Conservation (phyloP, 2,113 vertebrate species). For the Sus scrofa region T2T-Sscrofa CM000814.6:126396501-126397000, state of each 20-base stretch:
- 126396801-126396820: neutral
- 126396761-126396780: slow-evolving; percentile 40
- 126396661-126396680: slow-evolving; percentile 4
- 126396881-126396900: neutral
- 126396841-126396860: neutral
- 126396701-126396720: too few relatives aligned
- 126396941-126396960: neutral
- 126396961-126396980: neutral
- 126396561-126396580: neutral
- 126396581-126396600: neutral
- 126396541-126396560: neutral
- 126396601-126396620: neutral
- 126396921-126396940: neutral
- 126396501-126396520: neutral
- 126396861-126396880: slow-evolving; percentile 37
- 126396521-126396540: neutral
- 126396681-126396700: neutral
- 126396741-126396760: too few relatives aligned
- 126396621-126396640: neutral
- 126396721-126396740: too few relatives aligned
- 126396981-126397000: neutral
- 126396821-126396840: neutral
- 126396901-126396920: slow-evolving; percentile 19
- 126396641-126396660: neutral
- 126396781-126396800: neutral